These are phyloP conservation scores for Acrossocheilus fasciatus DNA, from an alignment of 2,797 vertebrate genomes.

Conservation along the genomic window DNA sequence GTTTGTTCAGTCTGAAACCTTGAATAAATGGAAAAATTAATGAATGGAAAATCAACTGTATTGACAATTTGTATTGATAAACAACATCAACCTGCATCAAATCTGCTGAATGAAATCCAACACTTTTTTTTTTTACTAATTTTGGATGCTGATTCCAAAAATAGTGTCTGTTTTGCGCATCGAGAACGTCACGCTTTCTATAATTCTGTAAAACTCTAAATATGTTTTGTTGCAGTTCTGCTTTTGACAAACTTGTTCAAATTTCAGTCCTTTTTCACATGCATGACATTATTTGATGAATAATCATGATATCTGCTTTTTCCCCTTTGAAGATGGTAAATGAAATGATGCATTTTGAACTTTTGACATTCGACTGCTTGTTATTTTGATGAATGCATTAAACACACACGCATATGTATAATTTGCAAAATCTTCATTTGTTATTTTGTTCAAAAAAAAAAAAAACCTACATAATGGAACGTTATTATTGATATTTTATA, in stretches of 20 bases:
- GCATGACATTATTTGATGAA: too few relatives aligned
- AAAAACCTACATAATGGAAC: background rate
- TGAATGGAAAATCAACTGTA: constrained; percentile 61
- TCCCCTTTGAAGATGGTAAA: background rate
- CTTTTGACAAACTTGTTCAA: background rate
- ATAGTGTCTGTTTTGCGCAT: background rate
- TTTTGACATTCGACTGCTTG: too few relatives aligned
- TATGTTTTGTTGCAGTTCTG: background rate
- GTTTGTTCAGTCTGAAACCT: constrained; percentile 86
- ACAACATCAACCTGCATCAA: background rate
- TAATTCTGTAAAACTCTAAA: background rate
- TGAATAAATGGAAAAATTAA: constrained; percentile 61
- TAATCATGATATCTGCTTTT: background rate
- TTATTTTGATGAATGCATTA: too few relatives aligned
- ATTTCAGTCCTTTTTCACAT: background rate
- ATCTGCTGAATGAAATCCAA: background rate
- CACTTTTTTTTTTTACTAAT: too few relatives aligned
- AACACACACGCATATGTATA: too few relatives aligned
- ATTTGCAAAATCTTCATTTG: background rate
- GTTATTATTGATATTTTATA: background rate
- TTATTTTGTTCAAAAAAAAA: background rate
- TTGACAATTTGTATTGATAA: background rate
- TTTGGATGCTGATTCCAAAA: background rate
- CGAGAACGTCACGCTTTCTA: background rate
- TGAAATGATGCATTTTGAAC: too few relatives aligned